Conservation (phyloP, 1,140 invertebrate species). For the Drosophila chauvacae region DNA sequence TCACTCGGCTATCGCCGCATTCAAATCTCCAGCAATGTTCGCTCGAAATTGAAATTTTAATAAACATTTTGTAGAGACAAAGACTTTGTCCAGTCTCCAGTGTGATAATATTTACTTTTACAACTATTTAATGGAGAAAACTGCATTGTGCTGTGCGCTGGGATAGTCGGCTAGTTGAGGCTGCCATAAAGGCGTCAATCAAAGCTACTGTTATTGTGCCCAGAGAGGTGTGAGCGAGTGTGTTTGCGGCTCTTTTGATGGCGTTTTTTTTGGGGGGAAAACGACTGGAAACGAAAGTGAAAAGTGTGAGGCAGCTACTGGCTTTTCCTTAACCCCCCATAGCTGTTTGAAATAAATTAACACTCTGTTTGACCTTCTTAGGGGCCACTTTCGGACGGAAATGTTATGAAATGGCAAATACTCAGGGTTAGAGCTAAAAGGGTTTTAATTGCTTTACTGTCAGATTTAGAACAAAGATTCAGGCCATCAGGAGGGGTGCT, state of each 20-base stretch:
- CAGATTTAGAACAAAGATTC: slow-evolving; percentile 16
- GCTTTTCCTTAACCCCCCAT: not conserved
- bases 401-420: not conserved
- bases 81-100: slow-evolving; percentile 16
- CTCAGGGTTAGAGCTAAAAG: not conserved
- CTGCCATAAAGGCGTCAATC: slow-evolving; percentile 42
- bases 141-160: slow-evolving; percentile 22
- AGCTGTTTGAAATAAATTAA: slow-evolving; percentile 9
- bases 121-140: slow-evolving; percentile 56
- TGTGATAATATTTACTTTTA: slow-evolving; percentile 58
- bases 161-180: slow-evolving; percentile 18
- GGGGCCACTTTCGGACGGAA: not conserved
- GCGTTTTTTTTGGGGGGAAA: slow-evolving; percentile 15
- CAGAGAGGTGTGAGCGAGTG: slow-evolving; percentile 38
- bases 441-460: not conserved
- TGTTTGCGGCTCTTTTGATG: slow-evolving; percentile 52
- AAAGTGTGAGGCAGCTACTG: slow-evolving; percentile 52
- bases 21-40: slow-evolving; percentile 41
- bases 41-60: slow-evolving; percentile 30
- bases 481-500: not conserved
- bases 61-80: slow-evolving; percentile 36
- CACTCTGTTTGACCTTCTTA: slow-evolving; percentile 6
- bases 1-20: slow-evolving; percentile 31
- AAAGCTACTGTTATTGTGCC: slow-evolving; percentile 47
- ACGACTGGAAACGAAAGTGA: slow-evolving; percentile 56